Evolutionary conservation across 2,797 vertebrate species (phyloP).

Genomic region (Heliangelus exortis): DNA sequence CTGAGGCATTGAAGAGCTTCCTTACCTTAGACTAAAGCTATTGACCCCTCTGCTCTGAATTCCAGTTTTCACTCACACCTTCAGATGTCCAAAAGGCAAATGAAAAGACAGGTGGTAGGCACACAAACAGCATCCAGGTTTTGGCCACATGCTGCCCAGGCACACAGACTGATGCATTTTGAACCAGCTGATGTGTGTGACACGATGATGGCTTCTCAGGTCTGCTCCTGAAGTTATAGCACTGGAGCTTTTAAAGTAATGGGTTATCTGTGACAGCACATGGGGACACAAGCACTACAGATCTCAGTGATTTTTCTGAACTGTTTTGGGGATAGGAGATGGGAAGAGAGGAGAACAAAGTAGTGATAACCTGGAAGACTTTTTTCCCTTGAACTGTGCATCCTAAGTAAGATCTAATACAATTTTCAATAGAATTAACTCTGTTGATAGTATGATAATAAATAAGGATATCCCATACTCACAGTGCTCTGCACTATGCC

Average conservation of each 20-base stretch:
- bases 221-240: neutral
- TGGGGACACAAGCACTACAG: neutral
- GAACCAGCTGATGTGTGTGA: rapidly evolving
- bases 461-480: neutral
- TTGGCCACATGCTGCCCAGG: neutral
- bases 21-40: neutral
- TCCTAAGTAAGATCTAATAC: neutral
- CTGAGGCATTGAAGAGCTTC: neutral
- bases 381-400: neutral
- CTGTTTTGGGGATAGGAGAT: rapidly evolving
- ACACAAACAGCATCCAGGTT: neutral
- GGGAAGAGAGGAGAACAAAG: neutral
- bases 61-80: neutral
- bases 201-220: neutral
- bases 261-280: neutral
- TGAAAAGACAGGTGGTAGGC: neutral
- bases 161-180: neutral
- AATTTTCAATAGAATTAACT: neutral
- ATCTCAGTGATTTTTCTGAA: neutral
- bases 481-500: neutral
- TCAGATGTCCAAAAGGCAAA: neutral
- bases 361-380: neutral
- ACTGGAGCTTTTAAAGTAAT: neutral
- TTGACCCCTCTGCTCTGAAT: neutral
- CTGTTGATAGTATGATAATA: neutral